Conservation (phyloP, 64 coral and sea anemone genomes). For the Acropora tenuis region DNA sequence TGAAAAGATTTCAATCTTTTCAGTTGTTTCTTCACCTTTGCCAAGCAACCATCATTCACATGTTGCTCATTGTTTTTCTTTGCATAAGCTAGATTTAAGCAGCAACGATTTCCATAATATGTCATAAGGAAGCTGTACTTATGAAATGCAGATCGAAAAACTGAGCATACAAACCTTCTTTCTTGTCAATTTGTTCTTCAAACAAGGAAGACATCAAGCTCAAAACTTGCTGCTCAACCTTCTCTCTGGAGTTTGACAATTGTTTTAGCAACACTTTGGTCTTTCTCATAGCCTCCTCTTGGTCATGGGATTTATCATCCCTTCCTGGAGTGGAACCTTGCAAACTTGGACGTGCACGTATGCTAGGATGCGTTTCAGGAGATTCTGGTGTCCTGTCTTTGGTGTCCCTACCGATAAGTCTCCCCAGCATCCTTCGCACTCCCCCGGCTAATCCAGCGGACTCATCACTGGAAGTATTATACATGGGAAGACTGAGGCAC, state of each 20-base stretch:
- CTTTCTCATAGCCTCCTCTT: slow-evolving; percentile 13
- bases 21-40: too few species aligned
- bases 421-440: slow-evolving; percentile 29
- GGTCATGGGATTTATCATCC: not conserved
- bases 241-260: slow-evolving; percentile 40
- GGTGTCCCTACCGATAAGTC: slow-evolving; percentile 32
- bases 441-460: slow-evolving; percentile 35
- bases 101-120: too few species aligned
- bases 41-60: too few species aligned
- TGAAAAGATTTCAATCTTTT: too few species aligned
- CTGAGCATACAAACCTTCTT: slow-evolving; percentile 45
- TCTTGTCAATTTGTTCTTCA: slow-evolving; percentile 56
- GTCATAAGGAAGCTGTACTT: too few species aligned
- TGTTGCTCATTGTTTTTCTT: too few species aligned
- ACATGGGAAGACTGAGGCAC: slow-evolving; percentile 26
- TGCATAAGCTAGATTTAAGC: too few species aligned
- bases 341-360: not conserved
- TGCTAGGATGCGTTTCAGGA: not conserved
- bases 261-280: slow-evolving; percentile 30
- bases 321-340: not conserved
- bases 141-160: too few species aligned
- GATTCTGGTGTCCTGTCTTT: slow-evolving; percentile 15
- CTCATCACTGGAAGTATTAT: not conserved
- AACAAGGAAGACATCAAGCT: slow-evolving; percentile 45
- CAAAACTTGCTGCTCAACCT: slow-evolving; percentile 59